phyloP scores from a whole-genome alignment of 1,140 invertebrate genomes.

The Drosophila equinoxialis region DNA sequence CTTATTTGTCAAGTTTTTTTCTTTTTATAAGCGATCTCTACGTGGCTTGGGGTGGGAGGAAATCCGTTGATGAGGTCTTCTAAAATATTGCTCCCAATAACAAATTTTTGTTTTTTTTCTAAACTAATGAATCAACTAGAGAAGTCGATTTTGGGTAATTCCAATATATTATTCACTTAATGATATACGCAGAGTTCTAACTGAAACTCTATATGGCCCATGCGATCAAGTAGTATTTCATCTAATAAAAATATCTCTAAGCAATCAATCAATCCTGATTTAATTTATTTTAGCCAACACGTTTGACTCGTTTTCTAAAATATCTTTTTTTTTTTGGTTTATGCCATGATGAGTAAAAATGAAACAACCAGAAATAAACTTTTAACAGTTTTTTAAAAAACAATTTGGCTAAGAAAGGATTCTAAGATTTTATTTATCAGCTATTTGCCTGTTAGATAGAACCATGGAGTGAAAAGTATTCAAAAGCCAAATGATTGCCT shows the following conservation, averaged over 20 bases:
- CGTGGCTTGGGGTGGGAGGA: not conserved
- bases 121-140: constrained; percentile 3
- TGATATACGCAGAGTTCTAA: not conserved
- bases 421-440: too few species aligned
- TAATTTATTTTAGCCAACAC: not conserved
- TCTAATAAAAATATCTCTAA: not conserved
- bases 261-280: not conserved
- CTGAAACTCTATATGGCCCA: not conserved
- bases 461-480: too few species aligned
- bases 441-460: too few species aligned
- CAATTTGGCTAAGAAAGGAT: too few species aligned
- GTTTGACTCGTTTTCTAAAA: too few species aligned
- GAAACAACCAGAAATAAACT: too few species aligned
- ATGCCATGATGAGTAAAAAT: too few species aligned
- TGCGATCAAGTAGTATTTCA: not conserved
- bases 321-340: too few species aligned
- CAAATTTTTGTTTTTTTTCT: not conserved
- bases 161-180: not conserved
- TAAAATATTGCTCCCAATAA: constrained; percentile 15
- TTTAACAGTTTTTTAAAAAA: too few species aligned
- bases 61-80: constrained; percentile 3
- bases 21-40: not conserved
- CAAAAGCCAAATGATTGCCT: too few species aligned
- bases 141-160: too few species aligned
- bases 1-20: constrained; percentile 72